Conservation (phyloP, 2,888 invertebrate species). For the Villa cingulata region DNA sequence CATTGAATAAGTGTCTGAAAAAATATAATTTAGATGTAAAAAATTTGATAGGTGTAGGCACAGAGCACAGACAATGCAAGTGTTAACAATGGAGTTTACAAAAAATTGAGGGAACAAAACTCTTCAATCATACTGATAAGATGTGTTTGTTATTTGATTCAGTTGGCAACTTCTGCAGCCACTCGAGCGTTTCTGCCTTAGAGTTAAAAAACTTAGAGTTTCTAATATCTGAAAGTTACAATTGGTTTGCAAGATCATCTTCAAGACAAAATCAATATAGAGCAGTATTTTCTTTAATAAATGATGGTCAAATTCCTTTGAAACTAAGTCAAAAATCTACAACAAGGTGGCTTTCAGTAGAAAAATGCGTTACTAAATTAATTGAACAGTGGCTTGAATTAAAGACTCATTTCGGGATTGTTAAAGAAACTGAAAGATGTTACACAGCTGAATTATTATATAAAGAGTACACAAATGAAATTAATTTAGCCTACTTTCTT, state of each 20-base stretch:
- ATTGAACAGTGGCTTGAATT: not conserved
- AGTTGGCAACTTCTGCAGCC: not conserved
- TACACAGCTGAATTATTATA: too few relatives aligned
- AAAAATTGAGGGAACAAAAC: not conserved
- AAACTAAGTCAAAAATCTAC: not conserved
- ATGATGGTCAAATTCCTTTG: not conserved
- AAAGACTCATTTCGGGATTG: not conserved
- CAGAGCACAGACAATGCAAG: not conserved
- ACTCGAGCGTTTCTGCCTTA: not conserved
- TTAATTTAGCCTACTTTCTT: too few relatives aligned
- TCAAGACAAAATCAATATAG: too few relatives aligned
- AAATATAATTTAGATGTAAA: not conserved
- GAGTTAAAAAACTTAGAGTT: not conserved
- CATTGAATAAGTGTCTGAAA: not conserved
- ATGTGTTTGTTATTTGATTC: not conserved
- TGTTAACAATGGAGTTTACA: not conserved
- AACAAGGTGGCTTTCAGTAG: not conserved
- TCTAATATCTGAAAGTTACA: not conserved
- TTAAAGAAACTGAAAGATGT: too few relatives aligned
- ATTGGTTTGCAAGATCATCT: not conserved
- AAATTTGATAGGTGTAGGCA: not conserved
- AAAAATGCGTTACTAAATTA: not conserved
- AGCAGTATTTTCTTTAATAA: not conserved
- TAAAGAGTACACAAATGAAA: too few relatives aligned
- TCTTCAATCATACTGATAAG: too few relatives aligned